Evolutionary conservation across 2,797 vertebrate genomes (phyloP).

Genomic region (Lacerta bilineata): DNA sequence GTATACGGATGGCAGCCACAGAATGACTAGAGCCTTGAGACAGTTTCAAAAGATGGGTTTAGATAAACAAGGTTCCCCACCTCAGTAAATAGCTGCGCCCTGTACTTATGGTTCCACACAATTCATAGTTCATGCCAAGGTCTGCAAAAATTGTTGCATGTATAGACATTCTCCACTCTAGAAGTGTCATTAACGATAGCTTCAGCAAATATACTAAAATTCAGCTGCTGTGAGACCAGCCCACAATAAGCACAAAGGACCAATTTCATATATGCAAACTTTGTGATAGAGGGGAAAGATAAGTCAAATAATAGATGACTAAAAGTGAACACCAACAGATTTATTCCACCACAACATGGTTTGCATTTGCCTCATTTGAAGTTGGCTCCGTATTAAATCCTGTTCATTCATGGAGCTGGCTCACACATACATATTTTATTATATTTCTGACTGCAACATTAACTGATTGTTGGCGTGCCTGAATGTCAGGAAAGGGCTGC

Average conservation of each 20-base stretch:
- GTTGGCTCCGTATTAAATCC: too few species aligned
- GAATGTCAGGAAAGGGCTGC: neutral
- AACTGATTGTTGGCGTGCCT: neutral
- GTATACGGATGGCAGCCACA: neutral
- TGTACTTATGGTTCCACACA: neutral
- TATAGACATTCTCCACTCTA: neutral
- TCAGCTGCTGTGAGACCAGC: neutral
- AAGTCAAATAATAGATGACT: neutral
- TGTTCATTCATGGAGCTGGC: neutral
- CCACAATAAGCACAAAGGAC: neutral
- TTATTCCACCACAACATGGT: neutral
- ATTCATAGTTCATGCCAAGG: neutral
- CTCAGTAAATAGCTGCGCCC: neutral
- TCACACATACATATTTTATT: neutral
- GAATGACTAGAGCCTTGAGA: neutral
- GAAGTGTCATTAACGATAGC: neutral
- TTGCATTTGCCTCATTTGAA: neutral
- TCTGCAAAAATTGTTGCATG: neutral
- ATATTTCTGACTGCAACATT: neutral
- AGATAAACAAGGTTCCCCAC: neutral
- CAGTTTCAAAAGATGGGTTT: neutral
- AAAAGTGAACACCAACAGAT: neutral
- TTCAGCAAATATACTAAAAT: neutral
- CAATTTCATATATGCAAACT: neutral
- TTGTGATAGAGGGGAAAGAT: too few species aligned